Evolutionary conservation across 1,140 invertebrate species (phyloP).

Genomic region (Drosophila murphyi): DNA sequence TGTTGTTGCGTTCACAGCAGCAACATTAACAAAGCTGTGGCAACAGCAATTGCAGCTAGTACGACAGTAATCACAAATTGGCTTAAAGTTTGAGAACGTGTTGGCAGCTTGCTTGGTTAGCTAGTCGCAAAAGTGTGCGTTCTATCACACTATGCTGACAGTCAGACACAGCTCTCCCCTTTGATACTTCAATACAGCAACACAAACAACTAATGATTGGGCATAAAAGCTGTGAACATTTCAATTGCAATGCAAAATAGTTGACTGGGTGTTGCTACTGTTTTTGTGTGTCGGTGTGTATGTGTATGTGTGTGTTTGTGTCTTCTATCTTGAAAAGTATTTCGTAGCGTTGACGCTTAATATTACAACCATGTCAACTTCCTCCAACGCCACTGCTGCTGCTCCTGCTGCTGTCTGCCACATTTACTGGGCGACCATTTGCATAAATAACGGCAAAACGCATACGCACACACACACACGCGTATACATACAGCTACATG

Average conservation of each 20-base stretch:
- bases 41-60: too few relatives aligned
- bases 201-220: constrained; percentile 26
- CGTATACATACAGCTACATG: constrained; percentile 22
- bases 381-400: constrained; percentile 1
- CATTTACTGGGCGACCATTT: constrained; percentile 29
- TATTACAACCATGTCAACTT: constrained; percentile 59
- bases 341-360: constrained; percentile 53
- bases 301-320: constrained; percentile 17
- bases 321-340: constrained; percentile 27
- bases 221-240: constrained; percentile 61
- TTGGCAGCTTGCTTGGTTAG: too few relatives aligned
- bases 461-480: constrained; percentile 22
- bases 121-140: too few relatives aligned
- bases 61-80: too few relatives aligned
- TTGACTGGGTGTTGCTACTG: constrained; percentile 31
- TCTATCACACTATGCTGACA: too few relatives aligned
- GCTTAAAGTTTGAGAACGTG: too few relatives aligned
- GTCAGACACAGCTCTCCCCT: too few relatives aligned
- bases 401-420: constrained; percentile 43
- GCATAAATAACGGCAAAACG: constrained; percentile 54
- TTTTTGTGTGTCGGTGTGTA: background rate
- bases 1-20: too few relatives aligned
- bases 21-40: too few relatives aligned
- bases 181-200: too few relatives aligned
- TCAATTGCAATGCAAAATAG: constrained; percentile 79